phyloP scores from a whole-genome alignment of 2,888 invertebrate species.

The Copidosoma aretas region DNA sequence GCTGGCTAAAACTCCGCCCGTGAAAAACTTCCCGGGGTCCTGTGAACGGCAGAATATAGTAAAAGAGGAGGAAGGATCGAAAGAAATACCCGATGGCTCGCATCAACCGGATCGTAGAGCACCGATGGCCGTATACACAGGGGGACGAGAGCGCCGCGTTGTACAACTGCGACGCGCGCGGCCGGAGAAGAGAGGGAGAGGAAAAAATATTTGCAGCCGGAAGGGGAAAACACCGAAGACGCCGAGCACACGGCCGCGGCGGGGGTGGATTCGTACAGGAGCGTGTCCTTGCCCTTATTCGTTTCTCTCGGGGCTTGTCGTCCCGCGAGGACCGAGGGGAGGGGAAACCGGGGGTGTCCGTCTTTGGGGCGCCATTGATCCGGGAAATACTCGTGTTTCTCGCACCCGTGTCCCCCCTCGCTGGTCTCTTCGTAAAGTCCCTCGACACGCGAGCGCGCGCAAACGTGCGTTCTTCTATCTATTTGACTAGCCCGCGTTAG shows the following conservation, averaged over 20 bases:
- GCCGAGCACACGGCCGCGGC: not conserved
- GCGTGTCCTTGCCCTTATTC: not conserved
- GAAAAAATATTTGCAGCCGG: not conserved
- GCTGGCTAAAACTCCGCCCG: too few species aligned
- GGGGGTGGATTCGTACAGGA: too few species aligned
- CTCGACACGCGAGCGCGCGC: not conserved
- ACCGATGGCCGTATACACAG: slow-evolving; percentile 9
- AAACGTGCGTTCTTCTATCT: not conserved
- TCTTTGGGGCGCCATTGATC: slow-evolving; percentile 8
- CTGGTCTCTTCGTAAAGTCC: not conserved
- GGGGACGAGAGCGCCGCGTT: not conserved
- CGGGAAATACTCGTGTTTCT: slow-evolving; percentile 11
- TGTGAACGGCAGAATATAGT: not conserved
- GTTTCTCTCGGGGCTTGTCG: slow-evolving; percentile 9
- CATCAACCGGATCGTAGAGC: slow-evolving; percentile 31
- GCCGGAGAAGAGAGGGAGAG: not conserved
- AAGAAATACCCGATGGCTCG: not conserved
- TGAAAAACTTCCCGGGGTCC: not conserved
- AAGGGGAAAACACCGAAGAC: slow-evolving; percentile 2
- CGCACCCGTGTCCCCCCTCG: not conserved
- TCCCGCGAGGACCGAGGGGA: not conserved
- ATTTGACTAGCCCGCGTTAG: too few species aligned
- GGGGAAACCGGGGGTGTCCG: not conserved
- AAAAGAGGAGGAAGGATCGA: not conserved
- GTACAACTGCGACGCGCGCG: not conserved